Evolutionary conservation across 2,113 vertebrate species (phyloP).

Genomic region (Notechis scutatus): DNA sequence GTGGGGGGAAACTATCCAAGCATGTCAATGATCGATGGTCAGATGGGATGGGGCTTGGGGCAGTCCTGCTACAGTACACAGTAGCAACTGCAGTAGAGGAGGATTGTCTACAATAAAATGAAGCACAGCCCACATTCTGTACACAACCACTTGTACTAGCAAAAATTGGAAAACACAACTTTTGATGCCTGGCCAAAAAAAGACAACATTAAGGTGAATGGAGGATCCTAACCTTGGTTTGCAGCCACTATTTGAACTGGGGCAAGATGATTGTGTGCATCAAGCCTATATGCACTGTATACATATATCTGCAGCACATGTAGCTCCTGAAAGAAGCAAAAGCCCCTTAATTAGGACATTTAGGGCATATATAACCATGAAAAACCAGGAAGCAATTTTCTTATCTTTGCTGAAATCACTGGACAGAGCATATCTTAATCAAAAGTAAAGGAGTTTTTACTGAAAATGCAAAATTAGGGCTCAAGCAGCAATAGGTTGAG

Average conservation of each 20-base stretch:
- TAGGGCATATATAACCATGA: background rate
- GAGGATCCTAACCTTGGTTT: background rate
- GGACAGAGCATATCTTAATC: background rate
- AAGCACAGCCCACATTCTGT: background rate
- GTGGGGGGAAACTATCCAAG: background rate
- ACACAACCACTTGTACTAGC: background rate
- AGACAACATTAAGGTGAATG: background rate
- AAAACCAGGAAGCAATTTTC: background rate
- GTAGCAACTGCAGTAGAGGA: background rate
- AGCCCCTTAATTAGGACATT: background rate
- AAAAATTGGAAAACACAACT: background rate
- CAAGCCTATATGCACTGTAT: background rate
- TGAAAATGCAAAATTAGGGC: background rate
- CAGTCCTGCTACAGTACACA: background rate
- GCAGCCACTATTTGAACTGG: background rate
- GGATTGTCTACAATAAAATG: background rate
- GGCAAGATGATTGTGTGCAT: background rate
- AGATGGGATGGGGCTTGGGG: background rate
- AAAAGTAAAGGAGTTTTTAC: background rate
- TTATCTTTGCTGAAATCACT: background rate
- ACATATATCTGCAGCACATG: background rate
- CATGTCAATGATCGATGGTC: background rate
- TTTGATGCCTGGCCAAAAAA: background rate
- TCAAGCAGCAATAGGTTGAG: background rate
- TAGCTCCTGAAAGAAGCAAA: background rate